Evolutionary conservation across 1,140 invertebrate genomes (phyloP).

Genomic region (Antheraea mylitta): DNA sequence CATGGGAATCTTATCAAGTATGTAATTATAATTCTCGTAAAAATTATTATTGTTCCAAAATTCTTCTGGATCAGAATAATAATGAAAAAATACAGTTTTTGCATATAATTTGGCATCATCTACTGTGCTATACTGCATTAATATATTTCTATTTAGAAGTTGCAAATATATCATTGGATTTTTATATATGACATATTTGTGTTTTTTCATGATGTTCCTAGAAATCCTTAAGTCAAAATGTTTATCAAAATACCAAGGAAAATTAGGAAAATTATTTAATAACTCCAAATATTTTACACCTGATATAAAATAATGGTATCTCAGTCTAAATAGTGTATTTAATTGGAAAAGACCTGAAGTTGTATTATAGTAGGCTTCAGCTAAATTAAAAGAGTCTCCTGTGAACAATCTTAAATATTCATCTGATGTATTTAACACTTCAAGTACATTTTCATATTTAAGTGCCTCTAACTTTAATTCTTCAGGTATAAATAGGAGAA

Average conservation of each 20-base stretch:
- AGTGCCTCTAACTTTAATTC: slow-evolving; percentile 27
- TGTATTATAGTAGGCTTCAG: slow-evolving; percentile 18
- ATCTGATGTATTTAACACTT: neutral
- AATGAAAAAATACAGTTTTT: slow-evolving; percentile 23
- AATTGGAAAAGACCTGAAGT: neutral
- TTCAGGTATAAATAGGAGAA: slow-evolving; percentile 23
- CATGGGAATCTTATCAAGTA: slow-evolving; percentile 41
- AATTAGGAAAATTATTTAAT: slow-evolving; percentile 23
- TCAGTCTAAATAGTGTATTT: slow-evolving; percentile 14
- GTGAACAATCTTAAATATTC: slow-evolving; percentile 20
- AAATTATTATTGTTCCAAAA: slow-evolving; percentile 44
- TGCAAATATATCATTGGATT: slow-evolving; percentile 39
- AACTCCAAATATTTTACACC: slow-evolving; percentile 31
- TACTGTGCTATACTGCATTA: slow-evolving; percentile 34
- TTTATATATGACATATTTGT: slow-evolving; percentile 43
- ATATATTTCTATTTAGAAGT: slow-evolving; percentile 31
- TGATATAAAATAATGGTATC: slow-evolving; percentile 30
- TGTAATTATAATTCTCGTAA: slow-evolving; percentile 27
- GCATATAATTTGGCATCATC: slow-evolving; percentile 45
- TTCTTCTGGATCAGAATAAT: slow-evolving; percentile 5
- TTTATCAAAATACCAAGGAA: neutral
- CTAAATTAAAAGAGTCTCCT: slow-evolving; percentile 31
- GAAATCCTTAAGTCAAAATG: slow-evolving; percentile 34
- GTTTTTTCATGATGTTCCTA: slow-evolving; percentile 47
- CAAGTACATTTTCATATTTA: slow-evolving; percentile 1